Conservation (phyloP, 2,888 invertebrate species). For the Alloscopus bannaensis region DNA sequence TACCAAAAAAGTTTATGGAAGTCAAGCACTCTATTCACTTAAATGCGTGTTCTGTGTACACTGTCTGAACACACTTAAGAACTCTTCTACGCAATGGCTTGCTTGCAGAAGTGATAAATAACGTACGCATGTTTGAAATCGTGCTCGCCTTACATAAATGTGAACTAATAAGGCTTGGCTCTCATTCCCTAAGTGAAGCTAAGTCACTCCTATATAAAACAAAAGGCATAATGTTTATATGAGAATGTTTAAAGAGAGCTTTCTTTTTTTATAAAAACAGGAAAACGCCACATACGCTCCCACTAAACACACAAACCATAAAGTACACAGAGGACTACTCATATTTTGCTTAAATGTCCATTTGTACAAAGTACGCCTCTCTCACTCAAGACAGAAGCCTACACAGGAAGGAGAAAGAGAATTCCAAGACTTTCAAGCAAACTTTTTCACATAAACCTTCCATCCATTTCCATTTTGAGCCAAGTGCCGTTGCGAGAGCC, state of each 20-base stretch:
- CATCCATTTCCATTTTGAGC: slow-evolving; percentile 51
- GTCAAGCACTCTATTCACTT: no score
- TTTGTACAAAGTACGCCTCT: slow-evolving; percentile 2
- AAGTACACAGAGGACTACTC: neutral
- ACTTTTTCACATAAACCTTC: slow-evolving; percentile 34
- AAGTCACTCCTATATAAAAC: no score
- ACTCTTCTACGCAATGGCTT: slow-evolving; percentile 1
- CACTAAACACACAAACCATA: neutral
- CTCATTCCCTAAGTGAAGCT: no score
- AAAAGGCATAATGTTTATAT: no score
- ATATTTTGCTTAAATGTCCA: slow-evolving; percentile 24
- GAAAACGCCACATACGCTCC: no score
- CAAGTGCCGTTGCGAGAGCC: slow-evolving; percentile 39
- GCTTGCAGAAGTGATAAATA: slow-evolving; percentile 38
- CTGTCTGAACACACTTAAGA: slow-evolving; percentile 28
- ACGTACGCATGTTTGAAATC: slow-evolving; percentile 33
- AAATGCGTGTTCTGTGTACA: no score
- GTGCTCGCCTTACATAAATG: no score
- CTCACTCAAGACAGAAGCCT: neutral
- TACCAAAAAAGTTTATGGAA: no score
- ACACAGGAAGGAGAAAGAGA: slow-evolving; percentile 9
- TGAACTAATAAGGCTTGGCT: no score
- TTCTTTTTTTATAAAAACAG: no score
- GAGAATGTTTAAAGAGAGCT: no score
- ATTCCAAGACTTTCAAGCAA: slow-evolving; percentile 36